These are phyloP conservation scores for Meda fulgida DNA, from an alignment of 2,797 vertebrate genomes.

Conservation along the genomic window DNA sequence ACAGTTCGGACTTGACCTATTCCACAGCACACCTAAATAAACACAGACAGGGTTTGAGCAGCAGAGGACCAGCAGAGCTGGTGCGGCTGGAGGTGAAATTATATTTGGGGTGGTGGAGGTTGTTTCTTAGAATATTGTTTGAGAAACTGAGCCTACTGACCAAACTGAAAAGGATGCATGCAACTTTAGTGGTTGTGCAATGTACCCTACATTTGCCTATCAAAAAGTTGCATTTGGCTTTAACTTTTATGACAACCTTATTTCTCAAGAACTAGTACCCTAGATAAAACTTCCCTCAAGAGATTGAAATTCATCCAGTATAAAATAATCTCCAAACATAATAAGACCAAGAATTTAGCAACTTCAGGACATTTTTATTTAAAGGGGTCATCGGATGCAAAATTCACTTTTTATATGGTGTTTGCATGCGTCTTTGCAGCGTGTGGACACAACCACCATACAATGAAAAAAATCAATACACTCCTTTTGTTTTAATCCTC, in stretches of 20 bases:
- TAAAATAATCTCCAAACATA: neutral
- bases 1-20: constrained; percentile 22
- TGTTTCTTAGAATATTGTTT: neutral
- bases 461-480: no score
- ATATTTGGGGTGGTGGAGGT: constrained; percentile 10
- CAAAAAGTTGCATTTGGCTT: neutral
- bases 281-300: neutral
- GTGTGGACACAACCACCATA: no score
- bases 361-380: neutral
- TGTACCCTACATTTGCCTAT: neutral
- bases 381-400: no score
- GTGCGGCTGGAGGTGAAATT: neutral
- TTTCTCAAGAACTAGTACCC: neutral
- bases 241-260: neutral
- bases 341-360: neutral
- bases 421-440: no score
- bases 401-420: no score
- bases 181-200: neutral
- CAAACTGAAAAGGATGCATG: neutral
- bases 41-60: neutral
- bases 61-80: neutral
- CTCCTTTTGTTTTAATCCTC: no score
- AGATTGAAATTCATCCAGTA: neutral
- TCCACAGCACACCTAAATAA: constrained; percentile 49
- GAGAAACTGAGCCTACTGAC: neutral